Evolutionary conservation across 1,140 invertebrate genomes (phyloP).

Genomic region (Anagrus nilaparvatae): DNA sequence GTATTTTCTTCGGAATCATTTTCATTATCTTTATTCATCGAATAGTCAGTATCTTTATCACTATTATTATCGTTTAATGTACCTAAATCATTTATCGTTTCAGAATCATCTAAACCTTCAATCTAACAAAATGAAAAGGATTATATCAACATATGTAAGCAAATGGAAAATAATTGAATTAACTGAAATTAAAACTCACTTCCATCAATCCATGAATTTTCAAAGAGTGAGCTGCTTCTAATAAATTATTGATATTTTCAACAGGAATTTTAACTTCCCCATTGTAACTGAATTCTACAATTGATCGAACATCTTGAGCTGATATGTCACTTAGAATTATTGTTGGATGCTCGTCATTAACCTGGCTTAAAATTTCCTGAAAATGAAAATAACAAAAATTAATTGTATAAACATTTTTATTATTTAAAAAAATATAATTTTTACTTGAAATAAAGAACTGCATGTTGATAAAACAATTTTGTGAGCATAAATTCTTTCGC

Average conservation of each 20-base stretch:
- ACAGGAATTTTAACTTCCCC: constrained; percentile 45
- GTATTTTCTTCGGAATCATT: constrained; percentile 7
- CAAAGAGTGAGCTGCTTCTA: constrained; percentile 42
- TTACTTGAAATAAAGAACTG: constrained; percentile 47
- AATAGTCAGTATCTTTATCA: constrained; percentile 12
- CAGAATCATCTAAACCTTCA: constrained; percentile 26
- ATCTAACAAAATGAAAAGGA: constrained; percentile 21
- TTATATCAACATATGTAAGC: background rate
- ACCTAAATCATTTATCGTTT: constrained; percentile 14
- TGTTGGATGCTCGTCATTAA: constrained; percentile 40
- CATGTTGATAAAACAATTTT: constrained; percentile 50
- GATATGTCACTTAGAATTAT: constrained; percentile 45
- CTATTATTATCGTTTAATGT: constrained; percentile 9
- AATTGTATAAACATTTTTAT: background rate
- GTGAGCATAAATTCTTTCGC: constrained; percentile 45
- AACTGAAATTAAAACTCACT: constrained; percentile 25
- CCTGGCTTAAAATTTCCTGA: constrained; percentile 38
- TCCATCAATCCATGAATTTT: constrained; percentile 45
- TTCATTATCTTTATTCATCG: constrained; percentile 10
- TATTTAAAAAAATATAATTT: constrained; percentile 6
- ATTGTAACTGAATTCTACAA: constrained; percentile 50
- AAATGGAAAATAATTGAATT: background rate
- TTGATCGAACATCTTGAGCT: constrained; percentile 39
- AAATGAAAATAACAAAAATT: constrained; percentile 11
- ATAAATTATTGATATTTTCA: constrained; percentile 38